Percentiles rank a stretch among this genome's conserved stretches.
These are phyloP conservation scores for Callyntrura guangdongensis DNA, from an alignment of 2,888 invertebrate genomes.

Conservation along the genomic window DNA sequence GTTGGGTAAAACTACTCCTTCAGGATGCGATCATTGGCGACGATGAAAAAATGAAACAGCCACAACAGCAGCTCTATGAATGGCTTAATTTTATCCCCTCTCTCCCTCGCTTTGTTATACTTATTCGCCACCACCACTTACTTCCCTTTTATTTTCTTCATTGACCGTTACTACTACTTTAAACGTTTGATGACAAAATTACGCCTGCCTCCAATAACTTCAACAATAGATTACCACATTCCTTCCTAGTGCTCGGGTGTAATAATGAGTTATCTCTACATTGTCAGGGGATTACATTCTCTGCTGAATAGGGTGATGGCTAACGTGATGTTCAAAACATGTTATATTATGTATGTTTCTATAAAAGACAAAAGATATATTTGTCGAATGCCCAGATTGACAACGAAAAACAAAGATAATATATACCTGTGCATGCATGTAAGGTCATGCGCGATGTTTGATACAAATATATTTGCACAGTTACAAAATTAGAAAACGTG, in stretches of 20 bases:
- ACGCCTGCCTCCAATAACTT: constrained; percentile 16
- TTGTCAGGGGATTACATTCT: neutral
- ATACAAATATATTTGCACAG: neutral
- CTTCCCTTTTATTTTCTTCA: constrained; percentile 35
- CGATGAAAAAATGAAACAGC: constrained; percentile 41
- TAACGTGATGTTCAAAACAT: neutral
- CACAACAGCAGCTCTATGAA: constrained; percentile 7
- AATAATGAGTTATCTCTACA: constrained; percentile 23
- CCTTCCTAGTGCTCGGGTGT: constrained; percentile 5
- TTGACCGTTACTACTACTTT: constrained; percentile 9
- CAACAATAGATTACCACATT: constrained; percentile 53
- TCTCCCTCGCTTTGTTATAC: constrained; percentile 12
- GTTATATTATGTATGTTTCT: neutral
- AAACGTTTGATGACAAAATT: constrained; percentile 57
- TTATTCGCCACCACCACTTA: neutral
- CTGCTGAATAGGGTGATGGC: neutral
- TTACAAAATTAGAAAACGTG: constrained; percentile 24
- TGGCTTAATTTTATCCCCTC: constrained; percentile 22
- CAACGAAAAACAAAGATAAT: neutral
- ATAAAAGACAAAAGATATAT: neutral
- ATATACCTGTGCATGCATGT: neutral
- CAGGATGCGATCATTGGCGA: neutral
- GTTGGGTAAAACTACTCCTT: constrained; percentile 9
- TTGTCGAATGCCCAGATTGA: neutral
- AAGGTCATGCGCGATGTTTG: constrained; percentile 25